These are phyloP conservation scores for Aurelia aurita DNA, from an alignment of 30 jellyfish, hydroid and myxozoan species.

Conservation along the genomic window DNA sequence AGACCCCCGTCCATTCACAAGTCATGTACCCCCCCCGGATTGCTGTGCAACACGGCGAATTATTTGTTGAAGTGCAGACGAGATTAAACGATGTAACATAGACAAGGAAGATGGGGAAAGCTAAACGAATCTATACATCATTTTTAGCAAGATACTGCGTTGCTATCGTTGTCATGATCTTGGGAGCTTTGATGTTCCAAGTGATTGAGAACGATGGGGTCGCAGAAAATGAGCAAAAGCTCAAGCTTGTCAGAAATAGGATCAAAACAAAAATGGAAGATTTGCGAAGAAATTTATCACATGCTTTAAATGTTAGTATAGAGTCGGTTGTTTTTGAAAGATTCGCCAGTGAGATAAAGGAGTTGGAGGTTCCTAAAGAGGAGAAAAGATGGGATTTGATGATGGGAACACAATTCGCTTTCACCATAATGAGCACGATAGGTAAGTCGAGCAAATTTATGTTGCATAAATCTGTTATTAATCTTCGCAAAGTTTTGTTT, in stretches of 20 bases:
- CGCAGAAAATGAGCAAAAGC: not conserved
- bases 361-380: not conserved
- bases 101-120: constrained; percentile 15
- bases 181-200: constrained; percentile 35
- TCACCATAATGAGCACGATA: constrained; percentile 50
- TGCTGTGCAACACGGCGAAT: too few species aligned
- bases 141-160: constrained; percentile 14
- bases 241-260: not conserved
- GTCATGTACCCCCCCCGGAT: too few species aligned
- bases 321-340: not conserved
- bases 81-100: too few species aligned
- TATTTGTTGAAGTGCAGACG: too few species aligned
- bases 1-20: too few species aligned
- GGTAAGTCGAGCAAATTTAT: constrained; percentile 14
- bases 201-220: constrained; percentile 14
- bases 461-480: too few species aligned
- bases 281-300: not conserved
- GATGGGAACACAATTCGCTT: constrained; percentile 27
- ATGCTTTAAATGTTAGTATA: constrained; percentile 9
- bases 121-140: not conserved
- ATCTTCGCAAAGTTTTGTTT: too few species aligned
- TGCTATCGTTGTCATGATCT: not conserved
- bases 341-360: not conserved
- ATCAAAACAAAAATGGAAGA: not conserved
- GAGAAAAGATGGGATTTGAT: constrained; percentile 28